Conservation (phyloP, 2,888 invertebrate species). For the Drosophila aldrichi region DNA sequence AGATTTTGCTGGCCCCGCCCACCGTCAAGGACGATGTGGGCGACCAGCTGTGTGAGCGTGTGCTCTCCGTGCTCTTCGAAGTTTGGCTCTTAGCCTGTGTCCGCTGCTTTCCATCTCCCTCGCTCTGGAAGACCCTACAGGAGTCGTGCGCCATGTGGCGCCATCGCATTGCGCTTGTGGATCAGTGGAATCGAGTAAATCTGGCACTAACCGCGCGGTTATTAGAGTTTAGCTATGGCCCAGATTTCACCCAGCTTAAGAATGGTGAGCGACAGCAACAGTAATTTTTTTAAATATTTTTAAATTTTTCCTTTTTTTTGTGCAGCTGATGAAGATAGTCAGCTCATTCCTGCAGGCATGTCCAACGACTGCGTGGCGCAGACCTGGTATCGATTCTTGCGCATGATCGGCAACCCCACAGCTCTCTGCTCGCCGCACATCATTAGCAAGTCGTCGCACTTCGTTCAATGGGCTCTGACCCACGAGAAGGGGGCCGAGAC, state of each 20-base stretch:
- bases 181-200: slow-evolving; percentile 98
- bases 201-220: slow-evolving; percentile 94
- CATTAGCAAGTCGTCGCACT: slow-evolving; percentile 89
- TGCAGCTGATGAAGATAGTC: slow-evolving; percentile 93
- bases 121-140: slow-evolving; percentile 97
- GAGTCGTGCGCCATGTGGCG: slow-evolving; percentile 97
- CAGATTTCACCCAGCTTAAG: slow-evolving; percentile 92
- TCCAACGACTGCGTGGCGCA: slow-evolving; percentile 95
- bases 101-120: slow-evolving; percentile 96
- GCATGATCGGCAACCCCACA: slow-evolving; percentile 97
- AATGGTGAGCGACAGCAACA: slow-evolving; percentile 87
- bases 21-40: slow-evolving; percentile 97
- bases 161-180: slow-evolving; percentile 95
- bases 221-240: slow-evolving; percentile 95
- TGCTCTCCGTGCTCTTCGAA: slow-evolving; percentile 96
- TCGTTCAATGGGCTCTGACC: slow-evolving; percentile 91
- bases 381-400: slow-evolving; percentile 97
- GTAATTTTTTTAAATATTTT: background rate
- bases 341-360: slow-evolving; percentile 93
- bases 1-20: slow-evolving; percentile 95
- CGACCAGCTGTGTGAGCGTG: slow-evolving; percentile 96
- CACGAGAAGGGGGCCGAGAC: slow-evolving; percentile 93
- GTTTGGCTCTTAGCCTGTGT: slow-evolving; percentile 89
- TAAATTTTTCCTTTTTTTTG: background rate
- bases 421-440: slow-evolving; percentile 94